Conservation (phyloP, 2,888 invertebrate genomes). For the Byasa hedistus region DNA sequence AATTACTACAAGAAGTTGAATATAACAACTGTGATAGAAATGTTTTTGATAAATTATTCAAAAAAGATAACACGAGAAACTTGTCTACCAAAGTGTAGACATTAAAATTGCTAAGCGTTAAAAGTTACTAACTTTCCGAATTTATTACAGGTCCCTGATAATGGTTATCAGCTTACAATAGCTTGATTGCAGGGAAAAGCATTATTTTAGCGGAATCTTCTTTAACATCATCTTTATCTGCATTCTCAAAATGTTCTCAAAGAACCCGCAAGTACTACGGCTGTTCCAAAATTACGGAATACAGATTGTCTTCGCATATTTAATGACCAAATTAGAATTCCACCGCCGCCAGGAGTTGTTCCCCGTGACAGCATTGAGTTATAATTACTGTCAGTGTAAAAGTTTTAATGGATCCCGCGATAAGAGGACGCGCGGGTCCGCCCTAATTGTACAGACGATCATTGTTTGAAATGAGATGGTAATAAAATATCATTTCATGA, state of each 20-base stretch:
- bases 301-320: slow-evolving; percentile 37
- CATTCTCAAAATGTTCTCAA: background rate
- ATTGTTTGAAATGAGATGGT: background rate
- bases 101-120: too few species aligned
- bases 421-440: slow-evolving; percentile 42
- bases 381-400: slow-evolving; percentile 57
- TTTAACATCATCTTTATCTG: background rate
- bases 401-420: slow-evolving; percentile 67
- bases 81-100: too few species aligned
- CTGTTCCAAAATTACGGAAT: slow-evolving; percentile 11
- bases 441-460: background rate
- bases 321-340: slow-evolving; percentile 46
- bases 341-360: slow-evolving; percentile 37
- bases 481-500: slow-evolving; percentile 3
- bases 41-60: too few species aligned
- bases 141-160: too few species aligned
- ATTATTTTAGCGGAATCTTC: too few species aligned
- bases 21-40: too few species aligned
- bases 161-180: too few species aligned
- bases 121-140: too few species aligned
- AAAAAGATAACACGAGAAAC: too few species aligned
- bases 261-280: background rate
- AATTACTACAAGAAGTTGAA: too few species aligned
- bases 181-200: too few species aligned
- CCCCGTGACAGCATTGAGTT: slow-evolving; percentile 60